phyloP scores from a whole-genome alignment of 2,797 vertebrate species.

The Alcedo atthis region DNA sequence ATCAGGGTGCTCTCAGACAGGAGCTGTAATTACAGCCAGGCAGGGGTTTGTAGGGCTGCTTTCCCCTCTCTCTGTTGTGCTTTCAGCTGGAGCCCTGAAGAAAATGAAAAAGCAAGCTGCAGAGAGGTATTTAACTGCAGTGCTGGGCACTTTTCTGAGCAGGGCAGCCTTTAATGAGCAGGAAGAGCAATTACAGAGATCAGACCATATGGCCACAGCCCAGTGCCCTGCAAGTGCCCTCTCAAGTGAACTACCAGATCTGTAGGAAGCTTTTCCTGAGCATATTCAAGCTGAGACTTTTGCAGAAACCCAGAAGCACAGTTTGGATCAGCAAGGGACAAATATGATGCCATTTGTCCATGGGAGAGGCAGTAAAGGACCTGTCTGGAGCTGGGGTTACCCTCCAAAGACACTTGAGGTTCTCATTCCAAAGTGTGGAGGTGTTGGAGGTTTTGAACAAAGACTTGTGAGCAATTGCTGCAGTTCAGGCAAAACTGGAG shows the following conservation, averaged over 20 bases:
- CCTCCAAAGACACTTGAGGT: not conserved
- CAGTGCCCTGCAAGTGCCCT: not conserved
- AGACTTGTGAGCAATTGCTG: not conserved
- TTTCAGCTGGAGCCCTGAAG: slow-evolving; percentile 13
- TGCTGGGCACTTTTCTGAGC: not conserved
- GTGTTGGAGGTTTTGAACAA: not conserved
- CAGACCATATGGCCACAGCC: not conserved
- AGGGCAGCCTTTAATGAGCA: not conserved
- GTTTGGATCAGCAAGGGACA: not conserved
- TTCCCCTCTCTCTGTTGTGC: not conserved
- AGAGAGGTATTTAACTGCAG: not conserved
- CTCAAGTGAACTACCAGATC: not conserved
- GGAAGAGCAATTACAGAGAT: not conserved
- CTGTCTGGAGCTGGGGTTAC: not conserved
- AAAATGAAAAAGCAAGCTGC: not conserved
- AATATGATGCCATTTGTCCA: not conserved
- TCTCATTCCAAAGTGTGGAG: not conserved
- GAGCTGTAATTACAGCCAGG: not conserved
- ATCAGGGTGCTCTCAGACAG: not conserved
- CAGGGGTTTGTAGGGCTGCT: not conserved
- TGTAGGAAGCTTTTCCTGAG: not conserved
- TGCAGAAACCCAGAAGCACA: not conserved
- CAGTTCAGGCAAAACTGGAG: not conserved
- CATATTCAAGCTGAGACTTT: not conserved
- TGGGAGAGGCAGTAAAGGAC: not conserved